Base-by-base conservation (phyloP, 53 echinoderm and acorn worm genomes). In the Luidia sarsii region DNA sequence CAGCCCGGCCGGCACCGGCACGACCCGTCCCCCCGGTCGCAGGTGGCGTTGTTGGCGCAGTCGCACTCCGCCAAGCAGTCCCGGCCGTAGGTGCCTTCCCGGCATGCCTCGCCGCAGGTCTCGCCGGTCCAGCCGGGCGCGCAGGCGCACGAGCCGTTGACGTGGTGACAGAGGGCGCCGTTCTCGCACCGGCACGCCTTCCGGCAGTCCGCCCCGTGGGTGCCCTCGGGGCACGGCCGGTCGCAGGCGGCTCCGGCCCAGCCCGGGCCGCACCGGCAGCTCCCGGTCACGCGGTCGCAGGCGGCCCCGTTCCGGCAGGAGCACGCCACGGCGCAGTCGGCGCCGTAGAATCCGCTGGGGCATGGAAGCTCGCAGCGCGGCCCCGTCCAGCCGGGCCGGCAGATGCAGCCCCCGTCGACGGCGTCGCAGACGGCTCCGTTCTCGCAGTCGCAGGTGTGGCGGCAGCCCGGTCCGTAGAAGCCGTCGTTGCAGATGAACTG, bases 1-100 rank as follows among this genome's bases (percentile, higher is more conserved):
- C 92, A 95, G 15, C 95, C 95, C 3, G 67, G 86, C 20, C 56
- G 15, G 56, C 95, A 95, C 18, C 71, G 36, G 63, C 95, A 95
- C 57, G 84, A 64, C 46, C 99, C 99, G 14, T 85, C 85, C 19
- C 84, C 79, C n/a, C 79, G 86, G 36, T 89, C 81, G 48, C 99
- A 99, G 2, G 77, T 50, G 1, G 87, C 91, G 0, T 68, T 82
- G 30, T 94, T 94, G 7, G 21, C 71, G 53, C 99, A 99, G n/a
- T 45, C 34, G 71, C 95, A 95, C 3, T 80, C 79, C 35, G 82
- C 85, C 35, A 60, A 54, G 68, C 95, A 95, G 38, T 65, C 62
- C 5, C 71, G 89, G 22, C 95, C 95, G 39, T 82, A 92, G 62
- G n/a, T 27, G 1, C 90, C 92, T 23, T 13, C 35, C 11, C 65